Evolutionary conservation across 2,888 invertebrate species (phyloP).

Genomic region (Pimpla rufipes): DNA sequence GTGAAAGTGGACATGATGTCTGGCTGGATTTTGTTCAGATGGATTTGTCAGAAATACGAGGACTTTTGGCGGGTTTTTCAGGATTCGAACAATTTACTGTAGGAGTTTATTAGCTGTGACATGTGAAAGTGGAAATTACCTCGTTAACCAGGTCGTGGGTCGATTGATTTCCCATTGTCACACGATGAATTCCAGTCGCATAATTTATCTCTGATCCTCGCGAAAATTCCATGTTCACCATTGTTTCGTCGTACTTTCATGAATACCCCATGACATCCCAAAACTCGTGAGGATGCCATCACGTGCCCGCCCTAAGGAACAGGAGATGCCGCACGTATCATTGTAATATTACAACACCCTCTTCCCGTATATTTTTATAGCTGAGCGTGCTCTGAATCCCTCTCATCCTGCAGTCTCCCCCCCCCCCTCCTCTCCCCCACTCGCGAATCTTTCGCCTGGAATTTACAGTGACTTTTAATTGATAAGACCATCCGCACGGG

Average conservation of each 20-base stretch:
- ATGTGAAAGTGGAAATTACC: conserved; percentile 23
- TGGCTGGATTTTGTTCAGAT: too few relatives aligned
- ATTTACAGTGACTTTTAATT: conserved; percentile 65
- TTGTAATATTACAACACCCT: conserved; percentile 71
- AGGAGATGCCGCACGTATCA: conserved; percentile 70
- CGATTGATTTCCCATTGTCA: conserved; percentile 57
- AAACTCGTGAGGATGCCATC: conserved; percentile 58
- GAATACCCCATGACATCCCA: conserved; percentile 60
- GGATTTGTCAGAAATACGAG: conserved; percentile 49
- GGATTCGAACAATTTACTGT: conserved; percentile 40
- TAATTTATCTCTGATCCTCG: conserved; percentile 31
- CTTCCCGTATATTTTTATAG: conserved; percentile 72
- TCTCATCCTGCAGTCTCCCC: conserved; percentile 43
- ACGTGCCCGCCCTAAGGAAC: conserved; percentile 63
- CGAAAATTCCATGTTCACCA: conserved; percentile 3
- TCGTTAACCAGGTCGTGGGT: conserved; percentile 19
- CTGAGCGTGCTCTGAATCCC: conserved; percentile 69
- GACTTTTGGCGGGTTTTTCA: conserved; percentile 32
- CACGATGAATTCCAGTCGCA: conserved; percentile 22
- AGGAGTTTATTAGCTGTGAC: conserved; percentile 4
- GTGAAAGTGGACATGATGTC: conserved; percentile 30
- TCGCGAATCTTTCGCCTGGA: conserved; percentile 39
- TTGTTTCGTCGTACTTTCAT: conserved; percentile 41
- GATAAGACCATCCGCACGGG: conserved; percentile 45
- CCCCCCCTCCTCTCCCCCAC: not conserved